Conservation (phyloP, 1,140 invertebrate species). For the Drosophila melanica region DNA sequence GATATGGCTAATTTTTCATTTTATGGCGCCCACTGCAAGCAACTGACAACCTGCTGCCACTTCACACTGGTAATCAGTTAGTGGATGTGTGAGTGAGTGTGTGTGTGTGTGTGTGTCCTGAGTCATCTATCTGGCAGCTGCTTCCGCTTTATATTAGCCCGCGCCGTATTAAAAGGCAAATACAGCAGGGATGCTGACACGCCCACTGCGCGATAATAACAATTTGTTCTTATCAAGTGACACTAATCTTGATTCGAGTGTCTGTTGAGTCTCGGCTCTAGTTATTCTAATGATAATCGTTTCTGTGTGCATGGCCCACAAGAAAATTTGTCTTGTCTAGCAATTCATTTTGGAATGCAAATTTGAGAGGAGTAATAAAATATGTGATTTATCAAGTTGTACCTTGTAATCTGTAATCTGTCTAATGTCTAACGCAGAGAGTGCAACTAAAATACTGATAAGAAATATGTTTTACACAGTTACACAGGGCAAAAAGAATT, state of each 20-base stretch:
- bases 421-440: too few relatives aligned
- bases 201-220: conserved; percentile 36
- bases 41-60: conserved; percentile 27
- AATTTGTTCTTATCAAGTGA: conserved; percentile 53
- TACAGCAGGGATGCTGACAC: conserved; percentile 21
- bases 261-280: background rate
- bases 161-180: conserved; percentile 32
- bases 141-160: conserved; percentile 53
- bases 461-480: too few relatives aligned
- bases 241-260: conserved; percentile 59
- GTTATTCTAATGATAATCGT: conserved; percentile 31
- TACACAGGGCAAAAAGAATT: too few relatives aligned
- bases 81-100: conserved; percentile 4
- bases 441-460: too few relatives aligned
- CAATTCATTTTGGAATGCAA: conserved; percentile 4
- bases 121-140: conserved; percentile 36
- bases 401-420: background rate
- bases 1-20: conserved; percentile 43
- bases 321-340: background rate
- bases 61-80: conserved; percentile 32
- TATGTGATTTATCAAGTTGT: background rate
- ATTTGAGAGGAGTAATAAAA: background rate
- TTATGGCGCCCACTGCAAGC: conserved; percentile 2
- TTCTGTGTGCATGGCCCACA: background rate
- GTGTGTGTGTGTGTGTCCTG: conserved; percentile 6